Conservation (phyloP, 2,113 vertebrate genomes). For the Chloropsis cyanopogon region DNA sequence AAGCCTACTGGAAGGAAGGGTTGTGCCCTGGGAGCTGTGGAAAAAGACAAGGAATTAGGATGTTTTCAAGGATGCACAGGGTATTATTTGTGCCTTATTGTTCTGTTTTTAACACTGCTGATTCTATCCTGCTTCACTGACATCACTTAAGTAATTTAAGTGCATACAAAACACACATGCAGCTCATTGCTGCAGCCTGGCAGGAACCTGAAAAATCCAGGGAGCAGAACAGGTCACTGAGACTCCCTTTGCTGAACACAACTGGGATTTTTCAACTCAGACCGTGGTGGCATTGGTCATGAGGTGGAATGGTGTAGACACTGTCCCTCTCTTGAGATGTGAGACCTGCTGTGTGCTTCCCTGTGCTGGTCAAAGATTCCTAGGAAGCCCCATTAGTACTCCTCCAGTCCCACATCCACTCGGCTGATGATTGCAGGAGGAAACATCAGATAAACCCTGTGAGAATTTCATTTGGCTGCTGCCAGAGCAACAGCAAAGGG, state of each 20-base stretch:
- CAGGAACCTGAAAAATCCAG: background rate
- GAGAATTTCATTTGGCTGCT: background rate
- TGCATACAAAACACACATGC: accelerated
- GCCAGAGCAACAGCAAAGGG: background rate
- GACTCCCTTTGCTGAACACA: background rate
- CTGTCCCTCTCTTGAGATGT: accelerated
- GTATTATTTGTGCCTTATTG: background rate
- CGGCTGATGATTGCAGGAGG: accelerated
- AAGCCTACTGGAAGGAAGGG: background rate
- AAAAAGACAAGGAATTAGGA: background rate
- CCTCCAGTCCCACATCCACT: background rate
- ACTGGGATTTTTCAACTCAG: background rate
- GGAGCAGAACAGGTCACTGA: background rate
- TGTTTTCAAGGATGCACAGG: background rate
- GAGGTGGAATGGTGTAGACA: background rate
- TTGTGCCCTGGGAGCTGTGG: background rate
- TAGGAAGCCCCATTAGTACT: background rate
- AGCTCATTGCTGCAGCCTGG: background rate
- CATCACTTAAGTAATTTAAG: background rate
- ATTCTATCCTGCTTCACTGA: background rate
- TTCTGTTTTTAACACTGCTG: background rate
- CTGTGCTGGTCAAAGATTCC: background rate
- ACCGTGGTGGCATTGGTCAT: background rate
- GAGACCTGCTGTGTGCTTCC: background rate
- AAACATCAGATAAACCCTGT: background rate